These are phyloP conservation scores for Hedya salicella DNA, from an alignment of 2,888 invertebrate species.

Conservation along the genomic window DNA sequence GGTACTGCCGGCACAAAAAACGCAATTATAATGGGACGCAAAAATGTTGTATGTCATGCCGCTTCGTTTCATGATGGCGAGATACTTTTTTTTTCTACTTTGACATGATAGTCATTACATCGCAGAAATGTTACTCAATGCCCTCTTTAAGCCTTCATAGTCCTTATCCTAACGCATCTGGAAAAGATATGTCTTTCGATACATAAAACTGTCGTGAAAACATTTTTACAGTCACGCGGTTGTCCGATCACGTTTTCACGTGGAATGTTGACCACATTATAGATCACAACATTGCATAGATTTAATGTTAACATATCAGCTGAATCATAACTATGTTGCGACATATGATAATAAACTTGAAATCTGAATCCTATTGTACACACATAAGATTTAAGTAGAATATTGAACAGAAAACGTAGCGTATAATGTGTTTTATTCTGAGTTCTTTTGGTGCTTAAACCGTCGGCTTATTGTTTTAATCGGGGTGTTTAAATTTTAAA, in stretches of 20 bases:
- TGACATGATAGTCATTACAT: slow-evolving; percentile 23
- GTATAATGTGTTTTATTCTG: slow-evolving; percentile 7
- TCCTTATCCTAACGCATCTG: slow-evolving; percentile 1
- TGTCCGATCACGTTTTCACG: slow-evolving; percentile 29
- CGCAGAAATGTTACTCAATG: slow-evolving; percentile 6
- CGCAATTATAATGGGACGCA: slow-evolving; percentile 26
- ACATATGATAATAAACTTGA: slow-evolving; percentile 2
- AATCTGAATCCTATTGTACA: slow-evolving; percentile 3
- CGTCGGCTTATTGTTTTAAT: slow-evolving; percentile 35
- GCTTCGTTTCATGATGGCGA: slow-evolving; percentile 23
- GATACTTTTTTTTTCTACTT: slow-evolving; percentile 10
- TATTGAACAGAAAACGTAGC: neutral
- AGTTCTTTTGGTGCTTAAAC: slow-evolving; percentile 22
- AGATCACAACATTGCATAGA: slow-evolving; percentile 29
- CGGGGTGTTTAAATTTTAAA: slow-evolving; percentile 33
- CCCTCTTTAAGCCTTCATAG: slow-evolving; percentile 1
- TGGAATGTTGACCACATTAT: slow-evolving; percentile 25
- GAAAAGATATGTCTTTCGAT: no score
- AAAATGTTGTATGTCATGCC: slow-evolving; percentile 26
- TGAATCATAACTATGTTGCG: slow-evolving; percentile 22
- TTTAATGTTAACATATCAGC: slow-evolving; percentile 21
- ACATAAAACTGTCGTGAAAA: neutral
- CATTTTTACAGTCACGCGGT: slow-evolving; percentile 28
- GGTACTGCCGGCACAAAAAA: slow-evolving; percentile 26
- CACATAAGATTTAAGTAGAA: slow-evolving; percentile 2